Base-by-base conservation (phyloP, 2,797 vertebrate genomes). In the Protonibea diacanthus region DNA sequence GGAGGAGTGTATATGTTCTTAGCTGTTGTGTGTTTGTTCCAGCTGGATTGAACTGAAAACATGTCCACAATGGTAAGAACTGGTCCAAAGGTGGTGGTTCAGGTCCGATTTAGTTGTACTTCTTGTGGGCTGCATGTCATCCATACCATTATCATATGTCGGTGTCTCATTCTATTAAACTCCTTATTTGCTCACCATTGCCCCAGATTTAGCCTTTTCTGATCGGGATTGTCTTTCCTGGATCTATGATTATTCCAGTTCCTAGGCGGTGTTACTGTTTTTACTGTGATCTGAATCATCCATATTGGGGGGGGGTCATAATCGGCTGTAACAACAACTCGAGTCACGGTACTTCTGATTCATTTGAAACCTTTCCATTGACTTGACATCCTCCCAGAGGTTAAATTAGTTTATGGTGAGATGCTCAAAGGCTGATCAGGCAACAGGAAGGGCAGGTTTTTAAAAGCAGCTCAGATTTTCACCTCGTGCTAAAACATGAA, bases 51-150 rank as follows among this genome's bases (percentile, higher is more conserved):
- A 83, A 70, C 53, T 90, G 51, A 72, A 45, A 66, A 33, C 53
- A 6, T 61, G 79, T 70, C 80, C 90, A 79, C 55, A 90, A 92
- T 27, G 92, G 91, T 93, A 93, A 93, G 88, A 52, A 10, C 3
- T 10, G 63, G 59, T 56, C 82, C 33, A 5, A 14, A 62, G 85
- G 86, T 89, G 86, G 73, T 65, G 84, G 87, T 69, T 75, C 17
- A 48, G 40, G 64, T 53, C 49, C 2, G 4, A 44, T 53, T 59
- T 1, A 4, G 71, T 82, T 56, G 23, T 18, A 29, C 40, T 71
- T 44, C 63, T 40, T 83, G 49, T 44, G 0, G 64, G 63, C 71
- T 84, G 67, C 78, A 81, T 1, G 4, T 55, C 6, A 9, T 66
- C 51, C 6, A 21, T 1, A 61, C n/a, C 1, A 33, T 47, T 55